Percentiles rank a stretch among this genome's conserved stretches.
Evolutionary conservation across 2,797 vertebrate genomes (phyloP).

Genomic region (Lagorchestes hirsutus): DNA sequence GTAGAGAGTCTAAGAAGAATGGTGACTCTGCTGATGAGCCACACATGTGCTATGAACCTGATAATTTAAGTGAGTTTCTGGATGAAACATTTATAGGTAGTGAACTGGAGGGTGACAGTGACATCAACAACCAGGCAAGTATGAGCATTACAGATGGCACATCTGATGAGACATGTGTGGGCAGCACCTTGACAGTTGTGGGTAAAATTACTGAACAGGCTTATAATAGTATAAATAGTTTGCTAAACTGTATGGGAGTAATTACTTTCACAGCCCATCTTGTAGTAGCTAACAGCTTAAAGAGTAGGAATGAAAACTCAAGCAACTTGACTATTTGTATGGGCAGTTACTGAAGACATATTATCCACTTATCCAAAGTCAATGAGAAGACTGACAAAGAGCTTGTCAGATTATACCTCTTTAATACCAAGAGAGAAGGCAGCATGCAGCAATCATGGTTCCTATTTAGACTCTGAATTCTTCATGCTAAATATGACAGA

Average conservation of each 20-base stretch:
- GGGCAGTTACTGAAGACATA: neutral
- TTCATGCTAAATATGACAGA: conserved; percentile 45
- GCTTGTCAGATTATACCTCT: conserved; percentile 63
- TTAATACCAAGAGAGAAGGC: conserved; percentile 69
- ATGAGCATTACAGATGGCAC: conserved; percentile 7
- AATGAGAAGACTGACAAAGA: conserved; percentile 71
- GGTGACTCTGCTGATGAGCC: conserved; percentile 36
- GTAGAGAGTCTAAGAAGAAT: conserved; percentile 57
- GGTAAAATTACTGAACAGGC: conserved; percentile 47
- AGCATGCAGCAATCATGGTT: conserved; percentile 26
- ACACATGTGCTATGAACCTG: conserved; percentile 45
- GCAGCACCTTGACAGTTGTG: conserved; percentile 35
- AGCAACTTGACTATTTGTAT: conserved; percentile 55
- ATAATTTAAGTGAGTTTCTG: conserved; percentile 35
- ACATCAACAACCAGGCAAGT: conserved; percentile 42
- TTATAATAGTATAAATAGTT: conserved; percentile 24
- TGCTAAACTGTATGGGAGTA: conserved; percentile 55
- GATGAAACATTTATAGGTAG: conserved; percentile 41
- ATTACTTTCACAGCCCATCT: conserved; percentile 41
- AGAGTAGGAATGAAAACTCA: conserved; percentile 35
- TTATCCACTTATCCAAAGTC: conserved; percentile 55
- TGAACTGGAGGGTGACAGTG: conserved; percentile 39
- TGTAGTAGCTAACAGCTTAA: conserved; percentile 44
- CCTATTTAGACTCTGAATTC: conserved; percentile 68
- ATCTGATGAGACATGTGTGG: conserved; percentile 26